Evolutionary conservation across 2,113 vertebrate species (phyloP).

Genomic region (Tretioscincus oriximinensis): DNA sequence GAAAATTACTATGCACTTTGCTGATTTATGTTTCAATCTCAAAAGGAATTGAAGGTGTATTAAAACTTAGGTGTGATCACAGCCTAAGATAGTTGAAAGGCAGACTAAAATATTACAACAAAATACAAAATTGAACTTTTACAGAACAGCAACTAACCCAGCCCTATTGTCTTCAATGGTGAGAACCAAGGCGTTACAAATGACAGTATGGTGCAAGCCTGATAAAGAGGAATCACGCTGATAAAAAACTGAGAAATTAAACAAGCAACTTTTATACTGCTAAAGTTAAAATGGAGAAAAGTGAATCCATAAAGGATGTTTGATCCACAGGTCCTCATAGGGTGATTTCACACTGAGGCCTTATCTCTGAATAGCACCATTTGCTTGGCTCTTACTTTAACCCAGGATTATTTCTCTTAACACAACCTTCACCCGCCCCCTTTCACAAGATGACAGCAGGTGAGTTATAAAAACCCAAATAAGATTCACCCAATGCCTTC

Average conservation of each 20-base stretch:
- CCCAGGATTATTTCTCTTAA: neutral
- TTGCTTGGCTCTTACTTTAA: neutral
- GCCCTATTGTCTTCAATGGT: neutral
- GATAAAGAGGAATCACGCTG: neutral
- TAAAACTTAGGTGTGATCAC: too few relatives aligned
- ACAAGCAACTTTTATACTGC: neutral
- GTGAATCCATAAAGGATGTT: neutral
- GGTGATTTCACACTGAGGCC: neutral
- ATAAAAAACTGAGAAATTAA: neutral
- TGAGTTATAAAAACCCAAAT: neutral
- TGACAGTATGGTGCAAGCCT: neutral
- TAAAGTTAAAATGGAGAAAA: neutral
- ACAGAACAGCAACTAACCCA: neutral
- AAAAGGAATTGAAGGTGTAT: too few relatives aligned
- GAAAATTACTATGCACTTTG: too few relatives aligned
- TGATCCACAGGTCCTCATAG: neutral
- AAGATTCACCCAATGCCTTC: neutral
- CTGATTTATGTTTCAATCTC: too few relatives aligned
- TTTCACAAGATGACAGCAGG: rapidly evolving
- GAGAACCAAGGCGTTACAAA: neutral
- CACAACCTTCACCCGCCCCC: neutral
- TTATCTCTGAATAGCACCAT: neutral
- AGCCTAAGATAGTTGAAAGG: neutral
- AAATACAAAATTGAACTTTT: neutral
- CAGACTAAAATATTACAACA: neutral